Percentiles rank a stretch among this genome's conserved stretches.
Conservation (phyloP, 2,113 vertebrate genomes). For the Symphodus melops region DNA sequence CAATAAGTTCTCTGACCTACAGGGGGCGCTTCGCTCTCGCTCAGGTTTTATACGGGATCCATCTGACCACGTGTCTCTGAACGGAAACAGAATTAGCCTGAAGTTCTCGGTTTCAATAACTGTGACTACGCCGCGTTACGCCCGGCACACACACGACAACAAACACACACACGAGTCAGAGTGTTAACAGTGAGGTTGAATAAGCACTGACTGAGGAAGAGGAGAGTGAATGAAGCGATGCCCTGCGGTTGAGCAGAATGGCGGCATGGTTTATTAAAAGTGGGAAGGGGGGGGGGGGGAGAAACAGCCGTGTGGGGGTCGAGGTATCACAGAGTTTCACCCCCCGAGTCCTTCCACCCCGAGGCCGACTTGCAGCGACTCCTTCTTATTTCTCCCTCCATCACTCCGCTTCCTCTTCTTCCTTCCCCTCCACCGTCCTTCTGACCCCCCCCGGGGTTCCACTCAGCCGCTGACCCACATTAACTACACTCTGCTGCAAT, state of each 20-base stretch:
- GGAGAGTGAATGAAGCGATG: conserved; percentile 6
- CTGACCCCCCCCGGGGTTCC: conserved; percentile 48
- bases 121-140: no score
- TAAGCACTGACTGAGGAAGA: not conserved
- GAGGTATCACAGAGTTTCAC: conserved; percentile 38
- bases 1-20: no score
- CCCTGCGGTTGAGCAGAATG: conserved; percentile 8
- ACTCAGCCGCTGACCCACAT: conserved; percentile 63
- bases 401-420: conserved; percentile 2
- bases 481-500: conserved; percentile 65
- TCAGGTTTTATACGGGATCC: no score
- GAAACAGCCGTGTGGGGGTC: not conserved
- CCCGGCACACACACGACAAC: no score
- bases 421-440: conserved; percentile 8
- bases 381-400: not conserved
- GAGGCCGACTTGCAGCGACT: conserved; percentile 29
- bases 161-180: no score
- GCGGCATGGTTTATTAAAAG: conserved; percentile 46
- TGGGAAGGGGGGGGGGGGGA: not conserved
- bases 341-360: conserved; percentile 33
- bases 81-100: no score
- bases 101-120: no score
- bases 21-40: no score
- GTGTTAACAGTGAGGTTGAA: not conserved
- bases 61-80: no score